Percentiles rank a stretch among this genome's conserved stretches.
Conservation (phyloP, 2,113 vertebrate genomes). For the Odocoileus hemionus region DNA sequence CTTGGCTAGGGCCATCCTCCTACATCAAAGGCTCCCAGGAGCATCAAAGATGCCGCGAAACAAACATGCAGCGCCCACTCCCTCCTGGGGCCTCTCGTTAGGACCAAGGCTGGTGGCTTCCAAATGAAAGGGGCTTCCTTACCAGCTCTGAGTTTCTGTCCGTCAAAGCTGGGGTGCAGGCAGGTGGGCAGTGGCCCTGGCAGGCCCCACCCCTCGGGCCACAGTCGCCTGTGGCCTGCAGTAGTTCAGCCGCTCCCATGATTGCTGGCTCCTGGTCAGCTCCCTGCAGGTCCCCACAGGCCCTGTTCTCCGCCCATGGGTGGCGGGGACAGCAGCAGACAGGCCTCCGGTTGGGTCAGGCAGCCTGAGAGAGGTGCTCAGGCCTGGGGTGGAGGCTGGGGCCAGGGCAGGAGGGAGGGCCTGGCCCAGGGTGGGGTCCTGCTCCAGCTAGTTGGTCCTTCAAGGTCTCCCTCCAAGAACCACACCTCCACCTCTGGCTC, state of each 20-base stretch:
- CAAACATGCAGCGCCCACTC: fast-evolving
- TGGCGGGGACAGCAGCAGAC: neutral
- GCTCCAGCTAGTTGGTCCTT: neutral
- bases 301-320: neutral
- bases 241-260: neutral
- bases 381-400: neutral
- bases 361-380: neutral
- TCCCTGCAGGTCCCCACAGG: neutral
- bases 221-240: neutral
- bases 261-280: conserved; percentile 26
- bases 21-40: neutral
- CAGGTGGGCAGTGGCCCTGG: neutral
- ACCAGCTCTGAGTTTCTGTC: neutral
- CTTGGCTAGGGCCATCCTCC: neutral
- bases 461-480: neutral
- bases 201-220: neutral
- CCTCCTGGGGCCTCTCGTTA: neutral
- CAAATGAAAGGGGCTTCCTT: neutral
- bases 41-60: neutral
- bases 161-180: neutral
- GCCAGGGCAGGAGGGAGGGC: too few relatives aligned
- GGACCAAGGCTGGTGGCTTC: neutral
- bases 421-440: neutral
- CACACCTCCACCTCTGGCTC: neutral
- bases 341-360: neutral